Percentiles rank a stretch among this genome's conserved stretches.
phyloP scores from a whole-genome alignment of 2,797 vertebrate species.

The Trematomus bernacchii region DNA sequence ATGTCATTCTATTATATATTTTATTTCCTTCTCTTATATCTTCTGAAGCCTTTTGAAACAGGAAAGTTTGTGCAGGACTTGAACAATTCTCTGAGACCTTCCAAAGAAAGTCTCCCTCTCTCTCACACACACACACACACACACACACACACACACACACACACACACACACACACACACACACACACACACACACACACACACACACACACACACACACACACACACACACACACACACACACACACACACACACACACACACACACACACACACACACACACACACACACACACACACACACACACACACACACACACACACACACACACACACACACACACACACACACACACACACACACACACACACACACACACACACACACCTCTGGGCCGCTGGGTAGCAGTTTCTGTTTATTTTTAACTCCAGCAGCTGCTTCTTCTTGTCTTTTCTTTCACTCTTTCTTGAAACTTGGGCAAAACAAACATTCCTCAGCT shows the following conservation, averaged over 20 bases:
- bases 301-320: no score
- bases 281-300: slow-evolving; percentile 29
- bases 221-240: slow-evolving; percentile 27
- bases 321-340: slow-evolving; percentile 30
- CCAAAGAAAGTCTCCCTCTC: slow-evolving; percentile 12
- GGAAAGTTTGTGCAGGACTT: slow-evolving; percentile 32
- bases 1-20: neutral
- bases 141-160: no score
- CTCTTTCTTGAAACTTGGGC: slow-evolving; percentile 39
- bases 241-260: neutral
- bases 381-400: slow-evolving; percentile 36
- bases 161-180: slow-evolving; percentile 26
- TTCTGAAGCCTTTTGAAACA: neutral
- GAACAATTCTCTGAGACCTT: slow-evolving; percentile 22
- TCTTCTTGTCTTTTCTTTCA: slow-evolving; percentile 63
- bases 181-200: no score
- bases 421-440: slow-evolving; percentile 76
- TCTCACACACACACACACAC: slow-evolving; percentile 13
- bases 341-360: no score
- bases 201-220: slow-evolving; percentile 30
- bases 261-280: neutral
- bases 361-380: slow-evolving; percentile 31
- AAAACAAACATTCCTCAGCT: slow-evolving; percentile 67
- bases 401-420: slow-evolving; percentile 71
- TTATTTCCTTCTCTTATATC: neutral